Evolutionary conservation across 1,140 invertebrate species (phyloP).

Genomic region (Nasonia longicornis): DNA sequence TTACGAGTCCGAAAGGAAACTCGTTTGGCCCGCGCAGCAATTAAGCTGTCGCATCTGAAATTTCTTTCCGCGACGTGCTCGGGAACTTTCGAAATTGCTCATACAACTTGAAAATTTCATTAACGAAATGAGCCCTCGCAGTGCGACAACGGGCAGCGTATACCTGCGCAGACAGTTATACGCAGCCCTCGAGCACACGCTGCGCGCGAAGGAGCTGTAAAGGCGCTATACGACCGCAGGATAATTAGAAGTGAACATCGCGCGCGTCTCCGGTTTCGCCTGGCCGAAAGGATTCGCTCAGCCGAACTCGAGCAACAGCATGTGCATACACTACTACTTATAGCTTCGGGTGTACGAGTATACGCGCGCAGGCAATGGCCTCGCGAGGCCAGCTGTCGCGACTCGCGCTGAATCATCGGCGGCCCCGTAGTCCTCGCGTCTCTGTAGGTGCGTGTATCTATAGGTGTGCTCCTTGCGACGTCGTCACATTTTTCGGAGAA

Average conservation of each 20-base stretch:
- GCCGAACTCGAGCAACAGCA: background rate
- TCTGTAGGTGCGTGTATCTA: background rate
- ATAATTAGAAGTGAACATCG: slow-evolving; percentile 8
- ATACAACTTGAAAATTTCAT: slow-evolving; percentile 12
- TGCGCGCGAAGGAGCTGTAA: background rate
- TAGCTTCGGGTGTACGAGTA: background rate
- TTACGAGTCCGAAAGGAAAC: no score
- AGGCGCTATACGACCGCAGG: background rate
- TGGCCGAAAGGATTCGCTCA: slow-evolving; percentile 2
- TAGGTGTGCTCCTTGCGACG: background rate
- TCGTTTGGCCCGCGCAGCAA: background rate
- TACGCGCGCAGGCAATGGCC: slow-evolving; percentile 13
- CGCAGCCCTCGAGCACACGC: background rate
- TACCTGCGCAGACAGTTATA: background rate
- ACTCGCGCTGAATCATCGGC: slow-evolving; percentile 26
- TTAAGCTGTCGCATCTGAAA: background rate
- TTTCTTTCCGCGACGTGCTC: background rate
- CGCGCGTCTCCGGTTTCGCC: background rate
- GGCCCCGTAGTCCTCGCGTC: background rate
- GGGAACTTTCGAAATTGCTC: background rate
- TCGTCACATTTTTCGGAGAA: slow-evolving; percentile 21
- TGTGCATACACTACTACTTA: no score
- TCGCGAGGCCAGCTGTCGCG: slow-evolving; percentile 20
- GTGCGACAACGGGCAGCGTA: no score
- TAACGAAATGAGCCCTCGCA: background rate